phyloP scores from a whole-genome alignment of 2,888 invertebrate genomes.

The Drosophila cognata region DNA sequence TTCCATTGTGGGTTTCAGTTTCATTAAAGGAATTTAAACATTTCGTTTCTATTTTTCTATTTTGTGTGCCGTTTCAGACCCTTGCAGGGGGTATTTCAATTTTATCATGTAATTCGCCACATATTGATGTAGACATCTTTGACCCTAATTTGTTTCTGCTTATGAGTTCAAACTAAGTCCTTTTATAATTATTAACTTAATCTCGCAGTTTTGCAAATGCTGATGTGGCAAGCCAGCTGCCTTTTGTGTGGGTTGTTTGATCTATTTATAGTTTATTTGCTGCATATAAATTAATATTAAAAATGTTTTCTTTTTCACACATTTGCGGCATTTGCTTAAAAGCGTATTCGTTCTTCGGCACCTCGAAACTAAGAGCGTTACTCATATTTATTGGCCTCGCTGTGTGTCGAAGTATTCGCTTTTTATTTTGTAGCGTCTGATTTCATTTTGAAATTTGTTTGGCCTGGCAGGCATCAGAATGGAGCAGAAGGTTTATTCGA shows the following conservation, averaged over 20 bases:
- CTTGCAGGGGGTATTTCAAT: neutral
- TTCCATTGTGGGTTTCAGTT: slow-evolving; percentile 41
- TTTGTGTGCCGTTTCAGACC: slow-evolving; percentile 9
- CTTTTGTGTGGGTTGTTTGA: neutral
- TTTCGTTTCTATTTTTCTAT: slow-evolving; percentile 44
- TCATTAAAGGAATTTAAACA: slow-evolving; percentile 48
- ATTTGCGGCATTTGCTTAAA: neutral
- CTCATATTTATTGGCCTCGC: slow-evolving; percentile 41
- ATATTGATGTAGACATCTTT: neutral
- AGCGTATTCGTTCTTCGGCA: slow-evolving; percentile 23
- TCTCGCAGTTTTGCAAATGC: neutral
- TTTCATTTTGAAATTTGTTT: slow-evolving; percentile 48
- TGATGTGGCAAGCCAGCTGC: neutral
- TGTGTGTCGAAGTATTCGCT: slow-evolving; percentile 52
- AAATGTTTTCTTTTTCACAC: neutral
- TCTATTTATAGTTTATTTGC: neutral
- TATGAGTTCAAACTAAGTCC: neutral
- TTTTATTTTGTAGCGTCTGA: slow-evolving; percentile 37
- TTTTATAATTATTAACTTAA: neutral
- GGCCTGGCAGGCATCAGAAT: slow-evolving; percentile 17
- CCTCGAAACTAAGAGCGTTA: too few species aligned
- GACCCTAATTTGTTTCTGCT: neutral
- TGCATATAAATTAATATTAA: neutral
- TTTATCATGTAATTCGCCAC: neutral
- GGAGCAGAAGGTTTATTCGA: slow-evolving; percentile 68